Percentiles rank a stretch among this genome's conserved stretches.
These are phyloP conservation scores for Sebastes kiyomatsui DNA, from an alignment of 2,797 vertebrate genomes.

Conservation along the genomic window DNA sequence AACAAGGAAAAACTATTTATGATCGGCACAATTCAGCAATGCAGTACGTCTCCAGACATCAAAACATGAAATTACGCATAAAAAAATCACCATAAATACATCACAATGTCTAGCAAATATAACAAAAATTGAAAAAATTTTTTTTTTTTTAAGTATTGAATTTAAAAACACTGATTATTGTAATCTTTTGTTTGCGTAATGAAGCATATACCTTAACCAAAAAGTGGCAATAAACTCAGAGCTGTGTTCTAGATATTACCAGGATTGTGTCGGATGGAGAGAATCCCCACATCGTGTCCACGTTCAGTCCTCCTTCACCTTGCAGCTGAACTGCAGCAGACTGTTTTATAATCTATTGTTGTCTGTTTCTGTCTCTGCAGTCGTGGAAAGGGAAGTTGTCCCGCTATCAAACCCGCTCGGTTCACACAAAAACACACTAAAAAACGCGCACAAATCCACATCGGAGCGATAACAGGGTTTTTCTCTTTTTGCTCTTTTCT, in stretches of 20 bases:
- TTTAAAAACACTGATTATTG: not conserved
- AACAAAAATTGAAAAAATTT: not conserved
- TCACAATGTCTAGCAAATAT: not conserved
- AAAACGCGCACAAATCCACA: constrained; percentile 9
- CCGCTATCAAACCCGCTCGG: not conserved
- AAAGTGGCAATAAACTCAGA: constrained; percentile 10
- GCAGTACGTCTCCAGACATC: not conserved
- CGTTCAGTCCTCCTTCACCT: constrained; percentile 6
- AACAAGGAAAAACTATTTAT: not conserved
- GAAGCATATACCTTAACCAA: not conserved
- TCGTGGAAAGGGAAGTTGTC: constrained; percentile 27
- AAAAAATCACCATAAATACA: not conserved
- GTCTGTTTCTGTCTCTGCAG: constrained; percentile 33
- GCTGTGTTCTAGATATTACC: not conserved
- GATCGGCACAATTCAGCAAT: not conserved
- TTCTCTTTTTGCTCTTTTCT: not conserved
- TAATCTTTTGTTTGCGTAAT: not conserved
- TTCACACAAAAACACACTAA: not conserved
- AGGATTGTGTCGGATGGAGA: not conserved
- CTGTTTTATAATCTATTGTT: constrained; percentile 62
- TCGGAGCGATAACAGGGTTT: accelerated
- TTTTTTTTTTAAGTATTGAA: accelerated
- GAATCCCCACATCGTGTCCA: not conserved
- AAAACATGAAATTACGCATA: not conserved
- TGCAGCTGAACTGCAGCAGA: constrained; percentile 45